A percentile compares a stretch with the other conserved stretches of the same genome.
Evolutionary conservation across 2,888 invertebrate genomes (phyloP).

Genomic region (Cephus pygmeus): DNA sequence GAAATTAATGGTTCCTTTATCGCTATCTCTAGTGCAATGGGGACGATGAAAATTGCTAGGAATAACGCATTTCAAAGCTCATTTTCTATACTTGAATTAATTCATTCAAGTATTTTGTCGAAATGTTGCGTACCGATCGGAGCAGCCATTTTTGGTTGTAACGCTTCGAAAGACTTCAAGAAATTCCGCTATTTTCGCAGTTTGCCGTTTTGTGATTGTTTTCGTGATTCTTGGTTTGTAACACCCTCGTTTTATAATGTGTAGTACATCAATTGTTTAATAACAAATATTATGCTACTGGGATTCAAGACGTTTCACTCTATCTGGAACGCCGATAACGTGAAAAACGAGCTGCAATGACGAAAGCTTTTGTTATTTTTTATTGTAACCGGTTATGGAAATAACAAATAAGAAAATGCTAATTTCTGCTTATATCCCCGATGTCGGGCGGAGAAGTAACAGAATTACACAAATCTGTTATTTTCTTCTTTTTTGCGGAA

Average conservation of each 20-base stretch:
- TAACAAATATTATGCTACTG: not conserved
- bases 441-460: not conserved
- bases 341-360: not conserved
- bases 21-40: not conserved
- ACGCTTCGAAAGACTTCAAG: not conserved
- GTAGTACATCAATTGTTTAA: not conserved
- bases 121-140: not conserved
- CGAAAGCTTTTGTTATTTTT: not conserved
- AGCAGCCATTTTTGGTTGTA: slow-evolving; percentile 3
- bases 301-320: not conserved
- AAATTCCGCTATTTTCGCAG: not conserved
- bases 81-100: not conserved
- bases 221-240: not conserved
- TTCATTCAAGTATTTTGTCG: not conserved
- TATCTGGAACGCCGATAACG: not conserved
- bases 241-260: not conserved
- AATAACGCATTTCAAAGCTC: not conserved
- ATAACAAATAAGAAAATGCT: not conserved
- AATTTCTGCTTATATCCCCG: not conserved
- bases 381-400: not conserved
- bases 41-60: not conserved
- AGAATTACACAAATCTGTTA: not conserved
- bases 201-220: not conserved
- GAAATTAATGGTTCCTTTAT: not conserved
- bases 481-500: slow-evolving; percentile 11